A percentile compares a stretch with the other conserved stretches of the same genome.
Conservation (phyloP, 2,797 vertebrate genomes). For the Megaceryle alcyon region DNA sequence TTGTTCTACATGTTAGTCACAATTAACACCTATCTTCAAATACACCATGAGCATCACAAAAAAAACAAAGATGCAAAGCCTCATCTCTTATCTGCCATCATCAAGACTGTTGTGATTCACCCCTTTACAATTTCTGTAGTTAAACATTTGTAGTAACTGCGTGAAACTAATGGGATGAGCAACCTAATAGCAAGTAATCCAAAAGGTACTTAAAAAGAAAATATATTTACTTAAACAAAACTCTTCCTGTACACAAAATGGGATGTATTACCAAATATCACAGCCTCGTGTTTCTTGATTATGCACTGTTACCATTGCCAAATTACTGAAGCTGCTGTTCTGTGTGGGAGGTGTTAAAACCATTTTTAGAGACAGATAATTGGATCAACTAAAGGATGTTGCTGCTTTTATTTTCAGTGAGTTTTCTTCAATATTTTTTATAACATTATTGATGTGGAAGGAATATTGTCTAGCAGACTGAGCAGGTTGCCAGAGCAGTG, state of each 20-base stretch:
- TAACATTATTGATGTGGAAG: neutral
- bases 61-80: neutral
- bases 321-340: slow-evolving; percentile 69
- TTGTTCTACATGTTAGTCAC: neutral
- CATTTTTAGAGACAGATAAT: slow-evolving; percentile 75
- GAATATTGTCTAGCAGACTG: slow-evolving; percentile 11
- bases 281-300: slow-evolving; percentile 51
- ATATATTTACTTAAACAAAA: slow-evolving; percentile 6
- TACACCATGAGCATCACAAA: neutral
- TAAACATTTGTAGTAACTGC: neutral
- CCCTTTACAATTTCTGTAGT: neutral
- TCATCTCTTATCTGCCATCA: neutral
- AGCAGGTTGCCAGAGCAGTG: slow-evolving; percentile 5
- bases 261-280: slow-evolving; percentile 39
- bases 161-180: neutral
- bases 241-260: slow-evolving; percentile 6
- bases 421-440: slow-evolving; percentile 44
- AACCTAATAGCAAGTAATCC: neutral
- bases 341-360: slow-evolving; percentile 74
- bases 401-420: slow-evolving; percentile 68
- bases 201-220: neutral
- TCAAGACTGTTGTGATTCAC: neutral
- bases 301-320: slow-evolving; percentile 67
- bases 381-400: slow-evolving; percentile 61
- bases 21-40: neutral